A percentile compares a stretch with the other conserved stretches of the same genome.
These are phyloP conservation scores for Drosophila mettleri DNA, from an alignment of 2,888 invertebrate genomes.

Conservation along the genomic window DNA sequence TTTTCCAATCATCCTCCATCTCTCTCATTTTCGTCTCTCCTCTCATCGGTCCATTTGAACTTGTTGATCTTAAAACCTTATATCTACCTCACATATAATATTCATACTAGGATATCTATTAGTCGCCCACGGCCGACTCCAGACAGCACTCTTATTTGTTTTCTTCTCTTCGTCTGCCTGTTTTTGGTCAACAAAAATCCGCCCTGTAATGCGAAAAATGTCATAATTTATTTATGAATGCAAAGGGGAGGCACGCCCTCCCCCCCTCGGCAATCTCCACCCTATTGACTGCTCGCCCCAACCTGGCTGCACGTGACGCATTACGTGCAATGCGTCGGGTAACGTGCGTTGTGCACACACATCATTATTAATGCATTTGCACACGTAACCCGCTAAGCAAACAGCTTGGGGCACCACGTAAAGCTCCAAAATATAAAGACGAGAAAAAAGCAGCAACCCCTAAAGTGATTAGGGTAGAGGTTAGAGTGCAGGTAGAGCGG, in stretches of 20 bases:
- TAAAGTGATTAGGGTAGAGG: constrained; percentile 11
- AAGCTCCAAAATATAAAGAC: constrained; percentile 34
- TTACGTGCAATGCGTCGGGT: constrained; percentile 66
- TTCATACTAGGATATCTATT: neutral
- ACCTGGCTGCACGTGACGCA: constrained; percentile 67
- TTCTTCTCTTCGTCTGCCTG: constrained; percentile 1
- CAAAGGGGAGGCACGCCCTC: constrained; percentile 9
- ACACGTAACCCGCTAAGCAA: constrained; percentile 54
- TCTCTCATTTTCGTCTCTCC: neutral
- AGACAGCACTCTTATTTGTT: neutral
- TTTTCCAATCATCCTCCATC: neutral
- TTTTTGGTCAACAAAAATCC: constrained; percentile 45
- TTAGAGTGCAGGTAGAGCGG: neutral
- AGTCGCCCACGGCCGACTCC: neutral
- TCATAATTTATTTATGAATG: constrained; percentile 58
- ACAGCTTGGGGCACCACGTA: constrained; percentile 4
- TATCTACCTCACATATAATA: neutral
- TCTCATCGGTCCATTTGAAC: neutral
- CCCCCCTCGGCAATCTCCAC: no score
- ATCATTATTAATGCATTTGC: constrained; percentile 78
- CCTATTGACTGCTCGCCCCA: neutral
- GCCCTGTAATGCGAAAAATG: constrained; percentile 43
- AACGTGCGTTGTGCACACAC: constrained; percentile 73
- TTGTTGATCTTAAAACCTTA: neutral
- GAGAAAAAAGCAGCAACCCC: constrained; percentile 41